These are phyloP conservation scores for Crambe crambe DNA, from an alignment of 37 sponge, comb jelly and placozoan species.

Conservation along the genomic window DNA sequence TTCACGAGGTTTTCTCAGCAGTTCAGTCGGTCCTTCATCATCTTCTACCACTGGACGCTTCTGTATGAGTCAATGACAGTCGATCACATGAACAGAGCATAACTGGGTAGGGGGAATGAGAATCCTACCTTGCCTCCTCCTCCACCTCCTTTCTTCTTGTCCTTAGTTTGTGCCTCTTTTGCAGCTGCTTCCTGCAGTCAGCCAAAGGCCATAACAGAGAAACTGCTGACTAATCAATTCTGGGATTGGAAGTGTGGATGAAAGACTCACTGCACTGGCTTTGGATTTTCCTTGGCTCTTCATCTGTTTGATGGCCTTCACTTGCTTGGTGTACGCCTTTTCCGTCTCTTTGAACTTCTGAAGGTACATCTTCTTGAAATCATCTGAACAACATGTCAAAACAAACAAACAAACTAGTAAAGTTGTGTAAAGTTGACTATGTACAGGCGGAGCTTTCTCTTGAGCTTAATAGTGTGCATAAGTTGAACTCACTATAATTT, in stretches of 20 bases:
- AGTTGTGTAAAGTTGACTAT: not conserved
- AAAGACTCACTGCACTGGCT: slow-evolving; percentile 71
- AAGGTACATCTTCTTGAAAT: slow-evolving; percentile 96
- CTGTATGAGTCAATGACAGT: too few species aligned
- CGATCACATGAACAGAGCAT: not conserved
- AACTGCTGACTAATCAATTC: too few species aligned
- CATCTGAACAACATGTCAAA: slow-evolving; percentile 41
- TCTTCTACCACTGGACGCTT: slow-evolving; percentile 50
- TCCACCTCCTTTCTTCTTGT: slow-evolving; percentile 31
- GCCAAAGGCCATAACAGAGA: too few species aligned
- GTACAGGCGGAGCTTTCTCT: not conserved
- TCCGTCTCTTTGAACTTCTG: slow-evolving; percentile 90
- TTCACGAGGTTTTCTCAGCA: slow-evolving; percentile 88
- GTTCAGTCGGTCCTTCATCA: slow-evolving; percentile 59
- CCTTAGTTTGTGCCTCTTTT: slow-evolving; percentile 43
- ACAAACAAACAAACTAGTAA: not conserved
- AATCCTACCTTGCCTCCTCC: not conserved
- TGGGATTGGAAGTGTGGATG: too few species aligned
- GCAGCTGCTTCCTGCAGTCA: slow-evolving; percentile 45
- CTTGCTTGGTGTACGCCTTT: slow-evolving; percentile 89
- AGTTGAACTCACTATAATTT: slow-evolving; percentile 92
- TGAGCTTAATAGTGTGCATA: not conserved
- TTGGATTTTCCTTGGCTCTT: slow-evolving; percentile 81
- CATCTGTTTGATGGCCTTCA: slow-evolving; percentile 63
- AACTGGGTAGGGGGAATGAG: not conserved